Evolutionary conservation across 2,113 vertebrate genomes (phyloP).

Genomic region (Uria aalge): DNA sequence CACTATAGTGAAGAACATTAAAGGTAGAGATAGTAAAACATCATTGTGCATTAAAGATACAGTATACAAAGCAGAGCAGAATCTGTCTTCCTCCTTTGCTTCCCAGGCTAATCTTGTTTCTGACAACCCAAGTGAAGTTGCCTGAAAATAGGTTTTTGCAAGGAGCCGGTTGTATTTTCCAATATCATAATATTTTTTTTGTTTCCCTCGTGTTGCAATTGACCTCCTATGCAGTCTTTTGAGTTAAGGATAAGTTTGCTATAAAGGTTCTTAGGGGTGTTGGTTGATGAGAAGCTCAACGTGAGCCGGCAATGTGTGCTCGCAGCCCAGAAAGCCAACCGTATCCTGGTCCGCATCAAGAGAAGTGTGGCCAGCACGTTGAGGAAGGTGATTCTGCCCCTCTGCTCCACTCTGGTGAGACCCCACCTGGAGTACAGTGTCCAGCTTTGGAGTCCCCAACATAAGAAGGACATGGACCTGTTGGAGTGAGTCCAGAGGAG

Average conservation of each 20-base stretch:
- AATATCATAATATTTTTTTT: neutral
- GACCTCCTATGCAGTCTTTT: neutral
- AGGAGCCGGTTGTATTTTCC: neutral
- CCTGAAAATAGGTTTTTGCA: neutral
- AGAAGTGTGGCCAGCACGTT: no score
- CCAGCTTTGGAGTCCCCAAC: no score
- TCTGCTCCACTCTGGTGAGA: no score
- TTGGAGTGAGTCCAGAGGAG: no score
- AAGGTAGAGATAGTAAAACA: neutral
- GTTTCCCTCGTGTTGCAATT: neutral
- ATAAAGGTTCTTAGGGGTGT: neutral
- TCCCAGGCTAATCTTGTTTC: neutral
- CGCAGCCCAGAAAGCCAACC: no score
- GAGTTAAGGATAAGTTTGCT: neutral
- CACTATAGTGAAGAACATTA: neutral
- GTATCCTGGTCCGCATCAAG: no score
- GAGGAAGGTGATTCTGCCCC: no score
- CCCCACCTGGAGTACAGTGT: no score
- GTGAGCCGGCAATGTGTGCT: no score
- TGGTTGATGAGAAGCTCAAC: no score
- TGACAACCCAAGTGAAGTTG: neutral
- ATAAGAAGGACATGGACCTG: no score
- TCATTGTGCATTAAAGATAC: neutral
- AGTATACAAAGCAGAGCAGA: neutral
- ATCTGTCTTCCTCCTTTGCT: neutral